phyloP scores from a whole-genome alignment of 2,797 vertebrate species.

The Hemitrygon akajei region DNA sequence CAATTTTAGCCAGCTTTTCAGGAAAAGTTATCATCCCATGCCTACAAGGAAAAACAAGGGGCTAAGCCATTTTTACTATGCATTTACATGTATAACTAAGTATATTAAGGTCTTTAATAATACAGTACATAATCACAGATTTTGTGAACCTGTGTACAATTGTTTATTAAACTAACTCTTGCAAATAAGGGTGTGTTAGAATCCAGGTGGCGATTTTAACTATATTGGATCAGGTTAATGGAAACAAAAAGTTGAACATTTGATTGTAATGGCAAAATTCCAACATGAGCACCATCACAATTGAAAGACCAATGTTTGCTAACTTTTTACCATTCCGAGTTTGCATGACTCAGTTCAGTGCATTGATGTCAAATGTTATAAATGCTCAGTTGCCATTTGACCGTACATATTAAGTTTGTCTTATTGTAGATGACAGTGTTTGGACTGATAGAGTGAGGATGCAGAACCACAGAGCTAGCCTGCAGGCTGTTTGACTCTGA shows the following conservation, averaged over 20 bases:
- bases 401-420: background rate
- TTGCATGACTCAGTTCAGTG: background rate
- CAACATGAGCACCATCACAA: background rate
- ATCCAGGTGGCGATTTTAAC: background rate
- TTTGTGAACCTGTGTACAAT: constrained; percentile 1
- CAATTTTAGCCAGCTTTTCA: background rate
- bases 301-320: background rate
- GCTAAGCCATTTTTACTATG: constrained; percentile 4
- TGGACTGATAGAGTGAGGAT: background rate
- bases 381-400: constrained; percentile 1
- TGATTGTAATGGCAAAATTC: background rate
- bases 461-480: background rate
- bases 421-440: background rate
- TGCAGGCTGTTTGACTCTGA: background rate
- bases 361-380: background rate
- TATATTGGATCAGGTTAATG: background rate
- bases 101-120: background rate
- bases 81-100: constrained; percentile 7
- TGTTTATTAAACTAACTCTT: constrained; percentile 5
- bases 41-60: constrained; percentile 2
- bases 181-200: background rate
- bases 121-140: background rate
- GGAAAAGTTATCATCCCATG: background rate
- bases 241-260: background rate
- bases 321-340: background rate